phyloP scores from a whole-genome alignment of 2,888 invertebrate species.

The Archips xylosteana region DNA sequence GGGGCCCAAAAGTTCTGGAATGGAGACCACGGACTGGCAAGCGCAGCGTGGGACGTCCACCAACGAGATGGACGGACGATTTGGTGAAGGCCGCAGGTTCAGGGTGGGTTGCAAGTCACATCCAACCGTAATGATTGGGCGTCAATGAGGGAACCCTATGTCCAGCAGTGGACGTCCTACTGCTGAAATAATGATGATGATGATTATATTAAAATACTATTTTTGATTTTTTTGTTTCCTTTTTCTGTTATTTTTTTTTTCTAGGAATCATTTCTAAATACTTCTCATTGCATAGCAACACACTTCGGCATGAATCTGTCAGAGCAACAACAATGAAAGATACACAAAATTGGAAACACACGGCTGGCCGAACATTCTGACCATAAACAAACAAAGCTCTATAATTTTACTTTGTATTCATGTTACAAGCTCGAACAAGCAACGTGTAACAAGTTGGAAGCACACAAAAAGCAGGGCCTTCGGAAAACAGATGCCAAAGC shows the following conservation, averaged over 20 bases:
- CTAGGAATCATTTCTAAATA: neutral
- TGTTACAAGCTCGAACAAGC: constrained; percentile 45
- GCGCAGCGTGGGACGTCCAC: no score
- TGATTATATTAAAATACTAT: no score
- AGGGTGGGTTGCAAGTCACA: no score
- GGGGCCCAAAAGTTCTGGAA: no score
- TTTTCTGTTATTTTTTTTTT: neutral
- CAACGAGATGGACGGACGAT: no score
- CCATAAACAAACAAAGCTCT: constrained; percentile 1
- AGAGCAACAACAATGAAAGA: constrained; percentile 37
- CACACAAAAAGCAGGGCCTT: constrained; percentile 59
- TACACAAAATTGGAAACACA: constrained; percentile 14
- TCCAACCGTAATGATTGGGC: no score
- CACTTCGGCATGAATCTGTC: constrained; percentile 1
- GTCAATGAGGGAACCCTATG: no score
- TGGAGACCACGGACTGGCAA: no score
- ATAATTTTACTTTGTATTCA: constrained; percentile 28
- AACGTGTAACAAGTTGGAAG: constrained; percentile 52
- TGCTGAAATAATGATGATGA: no score
- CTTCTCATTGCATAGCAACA: neutral
- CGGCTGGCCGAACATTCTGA: constrained; percentile 14
- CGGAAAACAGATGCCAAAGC: constrained; percentile 60
- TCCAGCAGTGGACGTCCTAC: no score
- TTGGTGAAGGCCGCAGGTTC: no score
- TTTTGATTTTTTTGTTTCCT: no score